Conservation (phyloP, 2,113 vertebrate species). For the Antechinus stuartii region DNA sequence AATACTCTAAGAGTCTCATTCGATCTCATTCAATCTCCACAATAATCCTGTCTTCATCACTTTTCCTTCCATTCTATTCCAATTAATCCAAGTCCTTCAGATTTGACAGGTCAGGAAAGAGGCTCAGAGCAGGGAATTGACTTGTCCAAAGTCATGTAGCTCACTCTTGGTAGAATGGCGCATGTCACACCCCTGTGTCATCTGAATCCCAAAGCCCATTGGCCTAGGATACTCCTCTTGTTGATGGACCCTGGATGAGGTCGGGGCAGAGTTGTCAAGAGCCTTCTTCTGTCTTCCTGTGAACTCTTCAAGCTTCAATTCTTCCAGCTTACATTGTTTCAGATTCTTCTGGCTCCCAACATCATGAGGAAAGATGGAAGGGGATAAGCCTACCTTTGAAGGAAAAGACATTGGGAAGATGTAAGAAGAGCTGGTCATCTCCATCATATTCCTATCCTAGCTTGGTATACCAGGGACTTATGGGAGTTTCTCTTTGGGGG, state of each 20-base stretch:
- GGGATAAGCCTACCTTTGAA: neutral
- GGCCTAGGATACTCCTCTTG: neutral
- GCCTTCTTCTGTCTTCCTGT: neutral
- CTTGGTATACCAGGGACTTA: neutral
- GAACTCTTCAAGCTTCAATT: neutral
- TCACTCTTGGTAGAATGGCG: neutral
- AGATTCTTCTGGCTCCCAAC: neutral
- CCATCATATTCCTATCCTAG: neutral
- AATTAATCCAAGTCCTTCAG: neutral
- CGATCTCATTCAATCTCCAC: neutral
- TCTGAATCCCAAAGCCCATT: neutral
- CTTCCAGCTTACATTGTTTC: neutral
- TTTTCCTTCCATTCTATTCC: neutral
- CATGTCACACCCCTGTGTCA: neutral
- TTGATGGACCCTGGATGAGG: neutral
- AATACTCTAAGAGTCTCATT: neutral
- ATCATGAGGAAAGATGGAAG: neutral
- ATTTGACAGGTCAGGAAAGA: constrained; percentile 28
- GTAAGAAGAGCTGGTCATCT: neutral
- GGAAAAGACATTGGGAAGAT: neutral
- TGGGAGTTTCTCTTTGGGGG: neutral
- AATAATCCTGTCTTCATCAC: neutral
- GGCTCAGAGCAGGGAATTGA: neutral
- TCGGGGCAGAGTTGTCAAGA: neutral
- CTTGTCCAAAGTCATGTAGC: constrained; percentile 3